phyloP scores from a whole-genome alignment of 1,140 invertebrate species.

The Bilobella aurantiaca region DNA sequence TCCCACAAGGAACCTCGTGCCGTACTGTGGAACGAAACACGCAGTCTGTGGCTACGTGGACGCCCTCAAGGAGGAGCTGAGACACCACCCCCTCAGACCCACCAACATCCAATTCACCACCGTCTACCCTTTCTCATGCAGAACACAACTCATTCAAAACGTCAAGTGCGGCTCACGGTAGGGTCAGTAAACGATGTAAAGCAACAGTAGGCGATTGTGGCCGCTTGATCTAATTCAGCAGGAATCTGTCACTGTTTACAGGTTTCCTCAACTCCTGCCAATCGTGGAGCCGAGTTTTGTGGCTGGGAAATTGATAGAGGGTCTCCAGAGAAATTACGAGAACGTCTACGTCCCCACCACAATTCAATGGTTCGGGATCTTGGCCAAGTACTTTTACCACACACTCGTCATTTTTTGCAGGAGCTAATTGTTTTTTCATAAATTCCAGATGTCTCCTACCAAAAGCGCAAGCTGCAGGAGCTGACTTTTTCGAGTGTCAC shows the following conservation, averaged over 20 bases:
- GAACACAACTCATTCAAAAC: conserved; percentile 69
- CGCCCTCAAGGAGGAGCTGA: conserved; percentile 57
- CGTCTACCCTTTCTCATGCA: conserved; percentile 70
- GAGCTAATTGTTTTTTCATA: not conserved
- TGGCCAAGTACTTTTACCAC: too few relatives aligned
- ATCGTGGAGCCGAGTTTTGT: conserved; percentile 16
- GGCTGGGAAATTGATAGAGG: conserved; percentile 24
- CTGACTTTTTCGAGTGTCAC: conserved; percentile 20
- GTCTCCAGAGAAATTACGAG: conserved; percentile 23
- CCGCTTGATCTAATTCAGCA: conserved; percentile 44
- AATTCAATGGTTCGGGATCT: conserved; percentile 11
- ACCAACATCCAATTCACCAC: conserved; percentile 61
- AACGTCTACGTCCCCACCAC: conserved; percentile 20
- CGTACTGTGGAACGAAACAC: conserved; percentile 76
- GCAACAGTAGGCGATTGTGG: conserved; percentile 52
- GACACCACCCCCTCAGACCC: conserved; percentile 43
- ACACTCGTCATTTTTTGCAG: too few relatives aligned
- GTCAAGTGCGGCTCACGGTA: conserved; percentile 45
- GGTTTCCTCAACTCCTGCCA: conserved; percentile 19
- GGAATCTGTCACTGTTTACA: conserved; percentile 59
- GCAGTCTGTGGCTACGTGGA: conserved; percentile 51
- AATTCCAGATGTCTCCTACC: conserved; percentile 13
- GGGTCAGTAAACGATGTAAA: too few relatives aligned
- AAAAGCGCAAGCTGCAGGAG: conserved; percentile 15
- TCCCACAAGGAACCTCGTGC: conserved; percentile 63